Percentiles rank a stretch among this genome's conserved stretches.
Conservation (phyloP, 2,113 vertebrate genomes). For the Nycticebus coucang region DNA sequence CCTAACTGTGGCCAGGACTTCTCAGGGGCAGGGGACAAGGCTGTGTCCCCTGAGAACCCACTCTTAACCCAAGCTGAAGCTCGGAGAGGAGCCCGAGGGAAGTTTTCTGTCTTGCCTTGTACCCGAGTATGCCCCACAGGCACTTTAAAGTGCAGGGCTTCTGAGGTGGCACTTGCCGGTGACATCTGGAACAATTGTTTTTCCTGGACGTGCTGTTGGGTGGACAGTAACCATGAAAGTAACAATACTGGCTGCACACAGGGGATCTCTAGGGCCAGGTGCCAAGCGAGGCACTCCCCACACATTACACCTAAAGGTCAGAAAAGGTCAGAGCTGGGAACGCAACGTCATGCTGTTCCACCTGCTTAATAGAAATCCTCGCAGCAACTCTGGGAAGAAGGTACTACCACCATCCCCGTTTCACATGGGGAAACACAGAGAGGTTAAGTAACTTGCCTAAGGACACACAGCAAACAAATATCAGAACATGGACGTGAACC, state of each 20-base stretch:
- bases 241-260: accelerated
- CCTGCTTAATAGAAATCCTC: accelerated
- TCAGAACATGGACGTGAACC: not conserved
- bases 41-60: not conserved
- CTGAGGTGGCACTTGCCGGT: accelerated
- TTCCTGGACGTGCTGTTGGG: not conserved
- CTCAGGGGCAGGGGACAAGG: not conserved
- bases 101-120: not conserved
- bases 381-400: not conserved
- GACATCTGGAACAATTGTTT: not conserved
- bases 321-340: not conserved
- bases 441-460: not conserved
- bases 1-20: not conserved
- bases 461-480: not conserved
- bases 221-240: accelerated
- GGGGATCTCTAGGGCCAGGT: not conserved
- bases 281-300: not conserved
- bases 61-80: not conserved
- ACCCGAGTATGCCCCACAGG: accelerated
- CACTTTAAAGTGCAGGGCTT: not conserved
- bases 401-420: not conserved
- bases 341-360: accelerated
- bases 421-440: not conserved
- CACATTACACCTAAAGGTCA: accelerated
- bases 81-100: not conserved